Base-by-base conservation (phyloP, 2,797 vertebrate species). In the Acanthurus lineatus region DNA sequence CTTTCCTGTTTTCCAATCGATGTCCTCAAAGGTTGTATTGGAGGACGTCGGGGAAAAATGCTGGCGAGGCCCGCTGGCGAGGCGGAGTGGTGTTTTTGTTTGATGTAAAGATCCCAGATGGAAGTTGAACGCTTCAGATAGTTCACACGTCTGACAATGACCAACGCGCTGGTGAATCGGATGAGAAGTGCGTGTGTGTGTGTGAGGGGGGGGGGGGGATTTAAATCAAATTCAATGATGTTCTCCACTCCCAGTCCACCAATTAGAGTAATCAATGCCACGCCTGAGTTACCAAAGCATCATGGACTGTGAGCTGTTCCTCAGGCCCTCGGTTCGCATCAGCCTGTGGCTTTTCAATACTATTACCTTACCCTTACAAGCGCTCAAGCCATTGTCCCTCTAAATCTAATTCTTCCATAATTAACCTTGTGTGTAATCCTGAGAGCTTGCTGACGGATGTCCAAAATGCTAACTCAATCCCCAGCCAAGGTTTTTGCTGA, bases 391-490 rank as follows among this genome's bases (percentile, higher is more conserved):
- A 73, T 85, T 78, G 82, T 82, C 85, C 67, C 32, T 68, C 73
- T 20, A 45, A 91, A 90, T 89, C 83, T 77, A 88, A 88, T 90
- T 91, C 76, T 84, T 63, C 74, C 47, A 15, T 88, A 91, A 93
- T 93, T 91, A 94, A 93, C 91, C 88, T 88, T 84, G 77, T 79
- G 69, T 81, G 77, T 93, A 92, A 94, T 92, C 91, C 87, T 58
- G 70, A 64, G 86, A 82, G 88, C 84, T 53, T 84, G 87, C 80
- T 86, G 92, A 93, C 86, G 87, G 90, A 92, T 91, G 84, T 89
- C 89, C 89, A 91, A 86, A 91, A 90, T 62, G 83, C 81, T 69
- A 87, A 86, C 75, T 86, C 81, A 82, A 86, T 83, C 82, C 83
- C 70, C 60, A 38, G 74, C 80, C 90, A 70, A 91, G 77, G 83